Evolutionary conservation across 2,888 invertebrate species (phyloP), one percentile per base, ranked within the genome.

Genomic region (Hyppa rectilinea): DNA sequence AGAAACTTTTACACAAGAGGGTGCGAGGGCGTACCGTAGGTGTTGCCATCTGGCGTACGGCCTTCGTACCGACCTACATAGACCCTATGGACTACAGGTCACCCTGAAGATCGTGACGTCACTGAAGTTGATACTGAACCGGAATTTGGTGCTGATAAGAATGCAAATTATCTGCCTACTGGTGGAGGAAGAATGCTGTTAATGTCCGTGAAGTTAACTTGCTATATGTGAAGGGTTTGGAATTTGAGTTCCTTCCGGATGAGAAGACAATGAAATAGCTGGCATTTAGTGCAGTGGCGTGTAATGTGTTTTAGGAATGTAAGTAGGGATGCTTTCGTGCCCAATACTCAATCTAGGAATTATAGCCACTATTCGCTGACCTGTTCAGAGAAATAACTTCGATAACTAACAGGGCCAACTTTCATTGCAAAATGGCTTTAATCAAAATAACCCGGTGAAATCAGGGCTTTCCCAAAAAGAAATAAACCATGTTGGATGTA

Each of bases 21-120:
- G 89, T 76, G 87, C 88, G 91, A 85, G 85, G 92, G 93, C 87
- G 91, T 85, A 78, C 75, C 81, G 94, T 92, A 84, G 92, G 93
- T 81, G 89, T 77, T 47, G 81, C 89, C 93, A 94, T 93, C 92
- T 93, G 92, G 87, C 87, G 75, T 80, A 75, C 83, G 87, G 81
- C 93, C 94, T 93, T 92, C 85, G 62, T 82, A 81, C 69, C 88
- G 83, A 83, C 92, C 88, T 87, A 88, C 90, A 84, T 85, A 80
- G 75, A 82, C 87, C 87, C 85, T 87, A 82, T 80, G 82, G 74
- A 65, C 81, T 87, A 82, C 85, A 90, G 87, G 89, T 89, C 89
- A 86, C 78, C 83, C 75, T 68, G 78, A 79, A 70, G 58, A 52
- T 40, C 47, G 67, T 80, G 81, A 80, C 71, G 79, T 84, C 78